Base-by-base conservation (phyloP, 2,888 invertebrate genomes). In the Tetropium fuscum region DNA sequence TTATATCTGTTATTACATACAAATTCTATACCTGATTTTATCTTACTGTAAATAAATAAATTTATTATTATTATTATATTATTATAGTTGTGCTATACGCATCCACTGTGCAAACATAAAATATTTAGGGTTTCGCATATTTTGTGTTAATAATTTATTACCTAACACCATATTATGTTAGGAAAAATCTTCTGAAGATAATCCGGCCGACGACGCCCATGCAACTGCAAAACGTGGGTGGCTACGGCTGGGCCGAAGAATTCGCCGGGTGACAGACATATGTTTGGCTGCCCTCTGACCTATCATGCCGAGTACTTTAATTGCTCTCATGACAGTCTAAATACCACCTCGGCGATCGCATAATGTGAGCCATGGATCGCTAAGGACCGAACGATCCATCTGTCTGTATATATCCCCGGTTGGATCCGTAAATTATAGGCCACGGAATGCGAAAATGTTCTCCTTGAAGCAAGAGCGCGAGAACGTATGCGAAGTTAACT, bases 241-340 rank as follows among this genome's bases (percentile, higher is more conserved):
- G 51, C 27, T 27, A 15, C 10, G 38, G 38, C 13, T 27, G 40
- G 10, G 25, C 40, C 13, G 18, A 10, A 16, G 40, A 40, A 40
- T 51, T 34, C 22, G 43, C 10, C 30, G 19, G 41, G 43, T 43
- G 18, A 16, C 32, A 44, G 48, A 55, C 60, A 60, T 55, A 55
- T 57, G 61, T 59, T 70, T 64, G 60, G 30, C 60, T 68, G 65
- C 72, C 73, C 73, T 71, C 61, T 74, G 72, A 75, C 73, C 75
- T 69, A 70, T 69, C 74, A 70, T 69, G 71, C 71, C 57, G 69
- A 69, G 63, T 66, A 68, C 59, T 68, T 76, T 76, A 76, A 76
- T 75, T 75, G 72, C 74, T 68, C 67, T 60, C 66, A 59, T 74
- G 76, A 75, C 75, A 75, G 75, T 70, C 68, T 76, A 76, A 75